These are phyloP conservation scores for Zoroaster sp. DNA, from an alignment of 53 echinoderm and acorn worm genomes.

Conservation along the genomic window DNA sequence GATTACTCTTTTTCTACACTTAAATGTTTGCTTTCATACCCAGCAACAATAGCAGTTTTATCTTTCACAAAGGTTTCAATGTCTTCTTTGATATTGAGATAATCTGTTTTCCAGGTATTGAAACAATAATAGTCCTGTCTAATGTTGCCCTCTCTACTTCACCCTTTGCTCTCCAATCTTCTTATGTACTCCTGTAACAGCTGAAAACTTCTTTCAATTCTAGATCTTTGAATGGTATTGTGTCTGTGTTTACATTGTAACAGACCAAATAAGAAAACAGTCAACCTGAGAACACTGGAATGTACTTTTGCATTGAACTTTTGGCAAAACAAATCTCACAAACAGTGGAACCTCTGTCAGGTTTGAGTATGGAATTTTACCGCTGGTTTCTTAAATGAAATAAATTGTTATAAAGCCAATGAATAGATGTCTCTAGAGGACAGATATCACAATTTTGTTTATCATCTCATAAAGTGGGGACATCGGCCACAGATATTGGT, in stretches of 20 bases:
- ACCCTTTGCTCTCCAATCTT: background rate
- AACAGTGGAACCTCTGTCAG: too few relatives aligned
- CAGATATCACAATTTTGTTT: too few relatives aligned
- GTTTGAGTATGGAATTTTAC: too few relatives aligned
- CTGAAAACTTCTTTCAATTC: background rate
- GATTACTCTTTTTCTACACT: background rate
- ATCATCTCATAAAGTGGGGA: too few relatives aligned
- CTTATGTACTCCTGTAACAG: background rate
- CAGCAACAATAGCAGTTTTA: background rate
- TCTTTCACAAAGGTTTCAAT: background rate
- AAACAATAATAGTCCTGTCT: background rate
- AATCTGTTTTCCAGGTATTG: slow-evolving; percentile 29
- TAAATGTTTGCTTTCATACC: background rate
- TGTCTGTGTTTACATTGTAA: background rate
- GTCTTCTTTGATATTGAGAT: background rate
- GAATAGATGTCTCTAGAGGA: too few relatives aligned
- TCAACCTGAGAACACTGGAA: background rate
- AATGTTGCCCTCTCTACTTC: background rate
- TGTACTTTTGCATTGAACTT: too few relatives aligned
- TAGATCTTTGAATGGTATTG: background rate
- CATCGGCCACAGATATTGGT: background rate
- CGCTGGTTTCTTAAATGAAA: too few relatives aligned
- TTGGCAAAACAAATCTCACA: too few relatives aligned
- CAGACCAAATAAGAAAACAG: background rate
- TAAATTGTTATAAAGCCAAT: too few relatives aligned